Percentiles rank a stretch among this genome's conserved stretches.
Evolutionary conservation across 2,888 invertebrate genomes (phyloP).

Genomic region (Calliphora vomitoria): DNA sequence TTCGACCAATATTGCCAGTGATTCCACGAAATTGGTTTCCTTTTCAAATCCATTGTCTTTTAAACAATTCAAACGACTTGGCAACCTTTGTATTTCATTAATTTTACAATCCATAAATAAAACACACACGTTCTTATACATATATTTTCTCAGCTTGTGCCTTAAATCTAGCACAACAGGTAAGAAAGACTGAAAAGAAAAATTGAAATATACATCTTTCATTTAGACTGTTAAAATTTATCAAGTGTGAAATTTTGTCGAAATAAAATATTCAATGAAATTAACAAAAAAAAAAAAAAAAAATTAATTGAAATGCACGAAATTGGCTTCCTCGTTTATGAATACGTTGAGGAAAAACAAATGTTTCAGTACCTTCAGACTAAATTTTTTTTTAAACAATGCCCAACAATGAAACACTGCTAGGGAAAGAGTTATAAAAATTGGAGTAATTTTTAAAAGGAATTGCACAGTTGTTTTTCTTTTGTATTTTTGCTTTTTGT

Average conservation of each 20-base stretch:
- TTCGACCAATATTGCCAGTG: no score
- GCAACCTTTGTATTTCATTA: neutral
- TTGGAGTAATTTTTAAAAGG: neutral
- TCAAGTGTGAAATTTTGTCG: constrained; percentile 23
- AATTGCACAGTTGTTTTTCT: neutral
- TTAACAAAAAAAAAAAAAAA: neutral
- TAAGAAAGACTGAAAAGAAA: neutral
- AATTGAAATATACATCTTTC: neutral
- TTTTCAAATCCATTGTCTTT: no score
- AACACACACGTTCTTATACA: neutral
- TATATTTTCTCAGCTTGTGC: constrained; percentile 17
- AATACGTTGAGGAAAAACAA: neutral
- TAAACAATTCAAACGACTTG: neutral
- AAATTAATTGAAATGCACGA: neutral
- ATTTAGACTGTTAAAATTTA: constrained; percentile 11
- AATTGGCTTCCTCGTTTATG: neutral
- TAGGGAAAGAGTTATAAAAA: constrained; percentile 19
- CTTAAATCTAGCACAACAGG: constrained; percentile 29
- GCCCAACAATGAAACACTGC: neutral
- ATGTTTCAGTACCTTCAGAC: neutral
- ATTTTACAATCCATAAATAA: neutral
- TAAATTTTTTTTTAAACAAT: neutral
- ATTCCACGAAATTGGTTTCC: no score
- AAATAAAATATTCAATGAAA: constrained; percentile 32
- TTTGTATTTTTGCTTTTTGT: constrained; percentile 6